Base-by-base conservation (phyloP, 2,888 invertebrate genomes). In the Mythimna ferrago region DNA sequence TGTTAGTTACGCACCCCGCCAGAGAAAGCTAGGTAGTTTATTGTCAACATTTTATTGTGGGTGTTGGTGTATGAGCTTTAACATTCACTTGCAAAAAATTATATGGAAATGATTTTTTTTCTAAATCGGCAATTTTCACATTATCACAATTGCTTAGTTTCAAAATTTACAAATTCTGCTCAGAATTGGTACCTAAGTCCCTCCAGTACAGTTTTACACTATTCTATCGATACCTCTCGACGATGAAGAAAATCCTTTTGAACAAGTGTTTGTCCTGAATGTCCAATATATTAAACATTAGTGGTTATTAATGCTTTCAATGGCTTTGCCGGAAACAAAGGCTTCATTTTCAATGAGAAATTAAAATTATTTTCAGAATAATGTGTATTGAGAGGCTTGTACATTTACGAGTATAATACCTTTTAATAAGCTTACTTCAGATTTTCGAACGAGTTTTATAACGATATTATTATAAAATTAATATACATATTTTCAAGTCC, bases 391-490 rank as follows among this genome's bases (percentile, higher is more conserved):
- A 41, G 11, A 19, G 35, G 51, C 14, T 19, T 38, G 9, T 9
- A 35, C 51, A 21, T 64, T 51, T 2, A 26, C 26, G 26, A 26
- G 26, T 26, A 26, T 38, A 10, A 64, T 53, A 64, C 41, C 4
- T 41, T 68, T 64, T 41, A 53, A 65, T 65, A 26, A 14, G 26
- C n/a, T 65, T 58, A 58, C 38, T 7, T 1, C 35, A 38, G 35
- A 5, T 0, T 19, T 19, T 19, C 35, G 35, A 19, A 32, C 9
- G 10, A n/a, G 21, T 54, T 54, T 54, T 11, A 54, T 11, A 54
- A 5, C 26, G 26, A 19, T 48, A 14, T 6, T 48, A 48, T 48
- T 48, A 6, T 48, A 1, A 16, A 48, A 48, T 48, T 16, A 16
- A 48, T 26, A 26, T 14, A 32, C 32, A 26, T 26, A 26, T 26